Evolutionary conservation across 2,888 invertebrate species (phyloP), one percentile per base, ranked within the genome.

Genomic region (Tethea ocularis): DNA sequence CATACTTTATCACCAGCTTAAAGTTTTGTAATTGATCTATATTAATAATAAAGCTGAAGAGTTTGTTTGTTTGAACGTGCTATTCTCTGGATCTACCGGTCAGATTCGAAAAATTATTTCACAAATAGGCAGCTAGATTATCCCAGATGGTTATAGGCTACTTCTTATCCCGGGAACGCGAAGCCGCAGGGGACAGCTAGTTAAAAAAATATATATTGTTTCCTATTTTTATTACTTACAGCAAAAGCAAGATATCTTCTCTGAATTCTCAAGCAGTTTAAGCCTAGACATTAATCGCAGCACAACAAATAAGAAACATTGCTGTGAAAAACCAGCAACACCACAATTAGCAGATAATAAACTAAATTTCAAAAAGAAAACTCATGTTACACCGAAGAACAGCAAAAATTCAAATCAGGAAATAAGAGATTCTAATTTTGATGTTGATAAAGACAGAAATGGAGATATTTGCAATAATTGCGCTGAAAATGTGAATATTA

Each of bases 181-280:
- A n/a, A n/a, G n/a, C n/a, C n/a, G n/a, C n/a, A n/a, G n/a, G n/a
- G n/a, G n/a, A n/a, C n/a, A n/a, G n/a, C n/a, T n/a, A n/a, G n/a
- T n/a, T n/a, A n/a, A n/a, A n/a, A n/a, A n/a, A n/a, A n/a, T n/a
- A n/a, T 26, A 6, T 26, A 26, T 26, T 26, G 7, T 6, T 26
- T 26, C 1, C 7, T 26, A 26, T 22, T 56, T 59, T 17, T 60
- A 67, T 5, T 20, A 0, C 2, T 85, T 75, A 24, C 85, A 92
- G 92, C 86, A 91, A 83, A 93, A 89, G 46, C 88, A 81, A 69
- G 92, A 93, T 26, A 80, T 89, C 55, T 91, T 90, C 63, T 61
- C 86, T 0, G 89, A 86, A 55, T 87, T 90, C 62, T 80, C 87
- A 5, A 76, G 33, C 54, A 33, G 22, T 26, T 26, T 78, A 17